Percentiles rank a stretch among this genome's conserved stretches.
These are phyloP conservation scores for Aphodius granarius DNA, from an alignment of 2,888 invertebrate genomes.

Conservation along the genomic window DNA sequence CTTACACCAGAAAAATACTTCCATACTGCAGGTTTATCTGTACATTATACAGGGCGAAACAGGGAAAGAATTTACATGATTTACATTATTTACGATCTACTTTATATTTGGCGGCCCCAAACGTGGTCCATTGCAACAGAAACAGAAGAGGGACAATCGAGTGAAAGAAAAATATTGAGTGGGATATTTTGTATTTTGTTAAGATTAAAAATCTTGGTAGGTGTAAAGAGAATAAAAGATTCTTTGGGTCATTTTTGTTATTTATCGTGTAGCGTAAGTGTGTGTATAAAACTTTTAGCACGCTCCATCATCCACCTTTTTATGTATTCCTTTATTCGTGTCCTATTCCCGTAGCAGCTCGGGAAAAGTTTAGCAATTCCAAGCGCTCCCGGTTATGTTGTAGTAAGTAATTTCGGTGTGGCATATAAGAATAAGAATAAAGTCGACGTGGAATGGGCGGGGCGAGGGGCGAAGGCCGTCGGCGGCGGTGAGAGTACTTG, in stretches of 20 bases:
- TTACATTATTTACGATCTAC: too few species aligned
- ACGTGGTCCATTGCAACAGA: too few species aligned
- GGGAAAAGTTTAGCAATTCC: not conserved
- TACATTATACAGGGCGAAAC: too few species aligned
- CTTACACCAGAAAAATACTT: not conserved
- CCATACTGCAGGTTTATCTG: not conserved
- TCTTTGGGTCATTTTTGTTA: not conserved
- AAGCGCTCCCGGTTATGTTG: not conserved
- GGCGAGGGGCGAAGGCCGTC: not conserved
- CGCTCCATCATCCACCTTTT: not conserved
- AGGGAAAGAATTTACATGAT: too few species aligned
- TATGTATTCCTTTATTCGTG: not conserved
- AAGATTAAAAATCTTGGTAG: not conserved
- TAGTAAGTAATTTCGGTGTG: not conserved
- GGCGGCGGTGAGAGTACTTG: not conserved
- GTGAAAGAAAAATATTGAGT: too few species aligned
- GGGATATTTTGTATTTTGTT: too few species aligned
- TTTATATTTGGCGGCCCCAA: too few species aligned
- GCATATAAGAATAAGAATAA: not conserved
- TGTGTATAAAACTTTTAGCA: not conserved
- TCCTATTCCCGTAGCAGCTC: not conserved
- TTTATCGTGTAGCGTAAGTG: not conserved
- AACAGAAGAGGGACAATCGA: too few species aligned
- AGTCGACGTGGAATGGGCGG: not conserved
- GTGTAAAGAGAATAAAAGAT: not conserved